Percentiles rank a stretch among this genome's conserved stretches.
phyloP scores from a whole-genome alignment of 2,797 vertebrate species.

The Anguilla marmorata region DNA sequence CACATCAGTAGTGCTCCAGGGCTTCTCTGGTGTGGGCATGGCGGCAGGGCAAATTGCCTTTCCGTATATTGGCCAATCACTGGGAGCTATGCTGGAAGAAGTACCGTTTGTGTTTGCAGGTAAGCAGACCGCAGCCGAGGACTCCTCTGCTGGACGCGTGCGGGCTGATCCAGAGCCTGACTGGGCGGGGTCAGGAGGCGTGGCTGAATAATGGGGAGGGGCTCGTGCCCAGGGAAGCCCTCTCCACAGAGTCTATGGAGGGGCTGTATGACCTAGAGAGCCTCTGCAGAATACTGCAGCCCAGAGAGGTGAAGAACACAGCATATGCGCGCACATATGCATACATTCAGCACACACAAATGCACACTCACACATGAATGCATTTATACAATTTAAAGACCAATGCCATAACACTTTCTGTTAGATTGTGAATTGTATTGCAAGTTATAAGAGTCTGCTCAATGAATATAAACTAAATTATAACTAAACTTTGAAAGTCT shows the following conservation, averaged over 20 bases:
- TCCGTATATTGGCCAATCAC: not conserved
- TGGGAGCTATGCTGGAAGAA: not conserved
- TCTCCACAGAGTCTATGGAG: slow-evolving; percentile 76
- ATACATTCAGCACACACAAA: slow-evolving; percentile 23
- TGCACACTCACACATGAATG: not conserved
- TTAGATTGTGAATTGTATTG: not conserved
- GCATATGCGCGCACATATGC: not conserved
- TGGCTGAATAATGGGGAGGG: slow-evolving; percentile 73
- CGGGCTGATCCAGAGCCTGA: slow-evolving; percentile 73
- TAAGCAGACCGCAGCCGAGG: slow-evolving; percentile 86
- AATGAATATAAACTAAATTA: not conserved
- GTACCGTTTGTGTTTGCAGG: slow-evolving; percentile 56
- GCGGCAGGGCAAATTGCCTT: not conserved
- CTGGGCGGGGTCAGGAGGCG: slow-evolving; percentile 67
- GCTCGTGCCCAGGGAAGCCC: slow-evolving; percentile 67
- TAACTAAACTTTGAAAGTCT: not conserved
- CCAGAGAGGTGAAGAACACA: slow-evolving; percentile 78
- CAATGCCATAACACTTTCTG: not conserved
- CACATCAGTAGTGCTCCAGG: not conserved
- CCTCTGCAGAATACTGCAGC: slow-evolving; percentile 84
- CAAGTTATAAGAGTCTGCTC: not conserved
- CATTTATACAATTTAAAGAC: not conserved
- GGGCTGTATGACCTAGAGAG: slow-evolving; percentile 82
- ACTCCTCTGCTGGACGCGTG: slow-evolving; percentile 83
- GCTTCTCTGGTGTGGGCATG: not conserved